A percentile compares a stretch with the other conserved stretches of the same genome.
These are phyloP conservation scores for Bombycilla garrulus DNA, from an alignment of 2,113 vertebrate species.

Conservation along the genomic window DNA sequence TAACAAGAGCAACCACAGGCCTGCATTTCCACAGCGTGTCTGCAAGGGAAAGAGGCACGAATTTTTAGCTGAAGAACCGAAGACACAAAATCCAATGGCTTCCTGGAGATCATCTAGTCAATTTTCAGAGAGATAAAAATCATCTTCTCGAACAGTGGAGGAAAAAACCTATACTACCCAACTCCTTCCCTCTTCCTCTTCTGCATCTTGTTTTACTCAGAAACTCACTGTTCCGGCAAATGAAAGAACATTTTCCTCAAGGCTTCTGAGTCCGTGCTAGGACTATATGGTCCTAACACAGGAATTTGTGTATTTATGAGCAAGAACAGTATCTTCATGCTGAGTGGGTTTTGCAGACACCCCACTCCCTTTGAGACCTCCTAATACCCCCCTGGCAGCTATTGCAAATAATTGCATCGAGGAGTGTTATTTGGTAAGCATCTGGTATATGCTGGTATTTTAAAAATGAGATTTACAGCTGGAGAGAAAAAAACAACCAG, in stretches of 20 bases:
- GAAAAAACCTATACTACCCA: not conserved
- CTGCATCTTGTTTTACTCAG: not conserved
- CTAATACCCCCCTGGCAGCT: not conserved
- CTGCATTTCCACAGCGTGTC: not conserved
- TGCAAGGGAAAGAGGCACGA: not conserved
- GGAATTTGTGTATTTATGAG: not conserved
- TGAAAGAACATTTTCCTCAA: not conserved
- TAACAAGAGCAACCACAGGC: not conserved
- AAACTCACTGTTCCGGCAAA: not conserved
- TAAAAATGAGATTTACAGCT: conserved; percentile 51
- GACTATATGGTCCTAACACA: not conserved
- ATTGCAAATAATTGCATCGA: not conserved
- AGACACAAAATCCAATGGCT: not conserved
- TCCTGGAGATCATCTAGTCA: not conserved
- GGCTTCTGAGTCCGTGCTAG: not conserved
- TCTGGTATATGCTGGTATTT: not conserved
- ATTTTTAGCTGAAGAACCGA: not conserved
- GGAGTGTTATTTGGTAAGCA: not conserved
- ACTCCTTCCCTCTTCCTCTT: not conserved
- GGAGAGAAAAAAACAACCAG: not conserved
- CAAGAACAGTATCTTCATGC: not conserved
- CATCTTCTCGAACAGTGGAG: not conserved
- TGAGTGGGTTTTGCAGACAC: conserved; percentile 14
- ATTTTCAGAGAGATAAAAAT: not conserved
- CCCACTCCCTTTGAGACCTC: not conserved